phyloP scores from a whole-genome alignment of 1,140 invertebrate species.

The Bombus confusus region DNA sequence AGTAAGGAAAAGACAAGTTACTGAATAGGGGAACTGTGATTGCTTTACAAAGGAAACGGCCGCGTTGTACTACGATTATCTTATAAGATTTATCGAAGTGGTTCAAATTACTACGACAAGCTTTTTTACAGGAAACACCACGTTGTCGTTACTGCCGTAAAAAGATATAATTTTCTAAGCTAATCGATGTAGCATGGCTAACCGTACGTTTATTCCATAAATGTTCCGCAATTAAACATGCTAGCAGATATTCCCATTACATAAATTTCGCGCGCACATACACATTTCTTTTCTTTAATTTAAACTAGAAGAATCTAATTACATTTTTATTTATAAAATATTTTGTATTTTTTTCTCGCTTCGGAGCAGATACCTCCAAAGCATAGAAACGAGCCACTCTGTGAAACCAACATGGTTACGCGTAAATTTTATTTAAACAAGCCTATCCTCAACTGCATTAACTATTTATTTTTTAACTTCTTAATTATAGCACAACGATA shows the following conservation, averaged over 20 bases:
- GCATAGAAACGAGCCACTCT: too few relatives aligned
- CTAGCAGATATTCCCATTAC: neutral
- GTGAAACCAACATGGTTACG: too few relatives aligned
- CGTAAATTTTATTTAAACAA: too few relatives aligned
- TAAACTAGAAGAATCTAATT: too few relatives aligned
- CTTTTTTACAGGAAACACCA: conserved; percentile 19
- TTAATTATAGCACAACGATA: too few relatives aligned
- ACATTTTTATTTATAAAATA: neutral
- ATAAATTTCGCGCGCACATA: too few relatives aligned
- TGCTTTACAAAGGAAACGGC: conserved; percentile 48
- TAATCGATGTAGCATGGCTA: conserved; percentile 1
- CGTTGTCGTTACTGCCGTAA: neutral
- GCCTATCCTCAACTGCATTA: too few relatives aligned
- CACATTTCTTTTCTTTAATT: too few relatives aligned
- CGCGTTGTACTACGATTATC: conserved; percentile 23
- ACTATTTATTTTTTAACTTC: too few relatives aligned
- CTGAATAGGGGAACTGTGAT: conserved; percentile 38
- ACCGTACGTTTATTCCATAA: neutral
- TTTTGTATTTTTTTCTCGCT: too few relatives aligned
- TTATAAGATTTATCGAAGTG: conserved; percentile 30
- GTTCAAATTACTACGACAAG: conserved; percentile 14
- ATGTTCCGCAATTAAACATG: neutral
- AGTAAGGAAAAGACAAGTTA: conserved; percentile 39
- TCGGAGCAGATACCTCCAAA: too few relatives aligned
- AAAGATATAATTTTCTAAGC: neutral